phyloP scores from a whole-genome alignment of 2,888 invertebrate species.

The Serrognathus titanus region DNA sequence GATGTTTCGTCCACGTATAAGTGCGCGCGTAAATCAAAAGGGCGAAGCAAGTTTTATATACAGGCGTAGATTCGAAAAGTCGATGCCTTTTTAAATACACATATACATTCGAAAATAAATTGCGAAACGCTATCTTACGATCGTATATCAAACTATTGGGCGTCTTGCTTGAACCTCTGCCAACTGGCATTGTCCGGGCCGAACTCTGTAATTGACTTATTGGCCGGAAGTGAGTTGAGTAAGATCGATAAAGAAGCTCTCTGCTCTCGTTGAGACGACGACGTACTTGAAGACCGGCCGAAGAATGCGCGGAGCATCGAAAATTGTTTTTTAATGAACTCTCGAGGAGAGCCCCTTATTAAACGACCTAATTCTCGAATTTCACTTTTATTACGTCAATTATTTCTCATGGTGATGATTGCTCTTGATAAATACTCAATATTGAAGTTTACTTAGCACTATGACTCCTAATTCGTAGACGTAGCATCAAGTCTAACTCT shows the following conservation, averaged over 20 bases:
- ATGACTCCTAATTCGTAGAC: too few species aligned
- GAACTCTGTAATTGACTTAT: constrained; percentile 48
- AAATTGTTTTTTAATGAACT: too few species aligned
- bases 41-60: background rate
- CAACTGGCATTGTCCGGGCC: constrained; percentile 48
- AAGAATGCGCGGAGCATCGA: too few species aligned
- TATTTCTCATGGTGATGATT: too few species aligned
- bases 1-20: too few species aligned
- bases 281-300: too few species aligned
- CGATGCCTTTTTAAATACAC: constrained; percentile 32
- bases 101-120: constrained; percentile 44
- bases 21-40: background rate
- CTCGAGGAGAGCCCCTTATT: too few species aligned
- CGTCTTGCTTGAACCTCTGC: constrained; percentile 48
- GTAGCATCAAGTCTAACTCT: too few species aligned
- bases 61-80: background rate
- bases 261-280: background rate
- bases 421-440: too few species aligned
- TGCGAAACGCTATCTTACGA: constrained; percentile 41
- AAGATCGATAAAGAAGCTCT: constrained; percentile 39
- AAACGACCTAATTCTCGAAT: too few species aligned
- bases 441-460: too few species aligned
- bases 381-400: too few species aligned
- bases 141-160: constrained; percentile 42
- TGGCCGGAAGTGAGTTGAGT: constrained; percentile 46